phyloP scores from a whole-genome alignment of 2,888 invertebrate species.

The Pegoplata infirma region DNA sequence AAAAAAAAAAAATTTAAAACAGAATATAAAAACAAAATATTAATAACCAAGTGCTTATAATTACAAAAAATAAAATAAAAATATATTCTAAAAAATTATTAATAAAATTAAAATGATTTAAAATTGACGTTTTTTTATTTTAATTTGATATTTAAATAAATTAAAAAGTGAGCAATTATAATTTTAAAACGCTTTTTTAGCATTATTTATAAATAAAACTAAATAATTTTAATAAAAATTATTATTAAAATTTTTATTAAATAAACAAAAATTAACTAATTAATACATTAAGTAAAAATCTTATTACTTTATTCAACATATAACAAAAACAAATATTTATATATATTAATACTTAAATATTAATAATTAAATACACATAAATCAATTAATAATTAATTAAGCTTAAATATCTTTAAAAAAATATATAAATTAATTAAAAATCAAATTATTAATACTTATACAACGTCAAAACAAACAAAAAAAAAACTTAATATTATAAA shows the following conservation, averaged over 20 bases:
- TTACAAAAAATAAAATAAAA: slow-evolving; percentile 4
- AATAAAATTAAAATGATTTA: background rate
- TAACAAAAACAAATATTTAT: background rate
- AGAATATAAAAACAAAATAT: slow-evolving; percentile 5
- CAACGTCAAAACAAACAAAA: background rate
- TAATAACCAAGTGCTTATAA: slow-evolving; percentile 53
- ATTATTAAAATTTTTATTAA: slow-evolving; percentile 14
- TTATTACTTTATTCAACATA: slow-evolving; percentile 15
- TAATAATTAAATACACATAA: background rate
- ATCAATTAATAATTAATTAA: slow-evolving; percentile 6
- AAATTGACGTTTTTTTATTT: background rate
- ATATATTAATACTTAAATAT: background rate
- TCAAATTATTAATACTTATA: background rate
- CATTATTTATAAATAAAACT: slow-evolving; percentile 17
- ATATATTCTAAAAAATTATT: background rate
- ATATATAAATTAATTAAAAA: background rate
- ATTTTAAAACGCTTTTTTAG: slow-evolving; percentile 23
- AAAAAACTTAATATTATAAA: background rate
- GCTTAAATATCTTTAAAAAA: background rate
- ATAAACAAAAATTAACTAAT: background rate
- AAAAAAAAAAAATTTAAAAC: no score
- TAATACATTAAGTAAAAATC: background rate
- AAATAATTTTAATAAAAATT: slow-evolving; percentile 1
- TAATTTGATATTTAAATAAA: slow-evolving; percentile 8
- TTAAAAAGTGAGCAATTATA: slow-evolving; percentile 17